Base-by-base conservation (phyloP, 2,888 invertebrate species). In the Silvanus unidentatus region DNA sequence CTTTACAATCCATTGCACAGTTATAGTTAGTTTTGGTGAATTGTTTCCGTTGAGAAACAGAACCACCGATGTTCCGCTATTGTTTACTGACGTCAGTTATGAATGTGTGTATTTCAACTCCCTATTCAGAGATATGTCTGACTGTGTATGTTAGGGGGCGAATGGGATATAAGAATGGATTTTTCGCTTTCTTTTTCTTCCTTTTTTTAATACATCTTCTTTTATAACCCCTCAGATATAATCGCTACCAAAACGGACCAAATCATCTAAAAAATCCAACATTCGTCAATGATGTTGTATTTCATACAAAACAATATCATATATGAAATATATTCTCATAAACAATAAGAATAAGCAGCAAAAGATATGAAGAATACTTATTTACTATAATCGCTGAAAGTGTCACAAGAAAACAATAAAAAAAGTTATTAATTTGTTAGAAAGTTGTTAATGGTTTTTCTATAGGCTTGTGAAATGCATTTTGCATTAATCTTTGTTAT, bases 31-130 rank as follows among this genome's bases (percentile, higher is more conserved):
- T 41, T n/a, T n/a, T 39, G 30, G 22, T 34, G 45, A 29, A 50
- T 43, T 41, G 45, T 48, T 37, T 12, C 37, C 14, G 37, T 37
- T 16, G 37, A 6, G 37, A 37, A 15, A 36, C 44, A 37, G 15
- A 29, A 39, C 30, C 49, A 45, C 39, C 42, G 39, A 32, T 41
- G 44, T 42, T 29, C 41, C 43, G 47, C 54, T 42, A 54, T 56
- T 56, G 56, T 56, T 57, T 54, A 57, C 52, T 48, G 47, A 48
- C 55, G 55, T 54, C 55, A 57, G 55, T 51, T 55, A 57, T 57
- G 49, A 54, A 57, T 57, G 54, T 51, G 45, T 53, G 47, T 50
- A 47, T 49, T 49, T 50, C 43, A 42, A 44, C 47, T 47, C 50
- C 50, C 47, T 41, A 49, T 50, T 48, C 47, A 45, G 38, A 44